phyloP scores from a whole-genome alignment of 1,140 invertebrate species.

The Drosophila sturtevanti region DNA sequence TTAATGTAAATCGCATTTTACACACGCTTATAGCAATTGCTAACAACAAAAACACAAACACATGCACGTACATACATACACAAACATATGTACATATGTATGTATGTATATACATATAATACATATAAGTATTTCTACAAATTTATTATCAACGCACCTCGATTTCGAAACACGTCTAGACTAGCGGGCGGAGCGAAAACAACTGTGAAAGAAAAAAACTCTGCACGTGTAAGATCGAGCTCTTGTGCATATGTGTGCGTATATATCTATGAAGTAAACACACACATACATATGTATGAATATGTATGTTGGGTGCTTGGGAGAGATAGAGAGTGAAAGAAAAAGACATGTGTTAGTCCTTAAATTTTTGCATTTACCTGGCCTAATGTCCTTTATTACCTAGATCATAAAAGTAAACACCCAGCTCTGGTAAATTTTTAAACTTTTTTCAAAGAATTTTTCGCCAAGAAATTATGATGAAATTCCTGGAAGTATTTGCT shows the following conservation, averaged over 20 bases:
- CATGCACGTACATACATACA: background rate
- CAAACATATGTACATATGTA: background rate
- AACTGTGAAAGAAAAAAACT: conserved; percentile 28
- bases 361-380: conserved; percentile 43
- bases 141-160: conserved; percentile 70
- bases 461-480: conserved; percentile 12
- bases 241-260: background rate
- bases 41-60: conserved; percentile 11
- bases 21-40: conserved; percentile 45
- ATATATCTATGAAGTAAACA: no score
- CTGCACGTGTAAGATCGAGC: conserved; percentile 12
- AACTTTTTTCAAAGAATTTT: conserved; percentile 20
- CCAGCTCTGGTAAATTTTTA: conserved; percentile 19
- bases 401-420: conserved; percentile 38
- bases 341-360: no score
- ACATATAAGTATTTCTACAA: background rate
- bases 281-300: background rate
- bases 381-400: conserved; percentile 41
- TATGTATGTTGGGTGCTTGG: background rate
- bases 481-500: conserved; percentile 38
- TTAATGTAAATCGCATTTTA: conserved; percentile 39
- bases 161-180: conserved; percentile 70
- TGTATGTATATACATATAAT: background rate
- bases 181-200: conserved; percentile 63
- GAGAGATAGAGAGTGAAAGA: conserved; percentile 13